Conservation (phyloP, 1,140 invertebrate genomes). For the Onthophagus taurus region DNA sequence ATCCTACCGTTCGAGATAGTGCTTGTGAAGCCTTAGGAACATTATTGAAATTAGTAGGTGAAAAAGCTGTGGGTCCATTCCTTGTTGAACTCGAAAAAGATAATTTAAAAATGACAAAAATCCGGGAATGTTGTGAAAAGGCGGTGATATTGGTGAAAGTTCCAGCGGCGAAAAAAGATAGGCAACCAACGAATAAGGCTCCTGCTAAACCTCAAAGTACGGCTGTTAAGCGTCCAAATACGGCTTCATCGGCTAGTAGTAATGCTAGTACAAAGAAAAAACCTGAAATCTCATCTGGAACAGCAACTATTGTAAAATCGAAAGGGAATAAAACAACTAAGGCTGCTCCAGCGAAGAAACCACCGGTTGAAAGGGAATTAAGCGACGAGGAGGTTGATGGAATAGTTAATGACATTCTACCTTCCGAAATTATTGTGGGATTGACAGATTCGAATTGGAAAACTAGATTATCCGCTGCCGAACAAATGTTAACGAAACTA, state of each 20-base stretch:
- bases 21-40: slow-evolving; percentile 89
- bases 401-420: slow-evolving; percentile 53
- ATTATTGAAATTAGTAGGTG: slow-evolving; percentile 86
- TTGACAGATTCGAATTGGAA: slow-evolving; percentile 80
- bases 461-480: slow-evolving; percentile 56
- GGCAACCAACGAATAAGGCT: slow-evolving; percentile 43
- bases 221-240: slow-evolving; percentile 33
- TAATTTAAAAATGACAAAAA: slow-evolving; percentile 87
- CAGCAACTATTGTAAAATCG: slow-evolving; percentile 32
- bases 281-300: slow-evolving; percentile 27
- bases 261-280: slow-evolving; percentile 35
- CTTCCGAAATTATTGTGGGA: slow-evolving; percentile 53
- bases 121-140: slow-evolving; percentile 90
- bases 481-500: slow-evolving; percentile 57
- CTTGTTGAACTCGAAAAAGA: slow-evolving; percentile 82
- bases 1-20: slow-evolving; percentile 75
- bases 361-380: slow-evolving; percentile 44
- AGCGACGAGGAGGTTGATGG: slow-evolving; percentile 62
- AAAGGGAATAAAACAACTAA: slow-evolving; percentile 31
- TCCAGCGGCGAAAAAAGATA: slow-evolving; percentile 49
- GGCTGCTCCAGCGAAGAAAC: slow-evolving; percentile 35
- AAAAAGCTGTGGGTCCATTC: slow-evolving; percentile 80
- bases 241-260: slow-evolving; percentile 18
- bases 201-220: slow-evolving; percentile 38
- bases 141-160: slow-evolving; percentile 75